Evolutionary conservation across 1,140 invertebrate species (phyloP), one percentile per base, ranked within the genome.

Genomic region (Riptortus pedestris): DNA sequence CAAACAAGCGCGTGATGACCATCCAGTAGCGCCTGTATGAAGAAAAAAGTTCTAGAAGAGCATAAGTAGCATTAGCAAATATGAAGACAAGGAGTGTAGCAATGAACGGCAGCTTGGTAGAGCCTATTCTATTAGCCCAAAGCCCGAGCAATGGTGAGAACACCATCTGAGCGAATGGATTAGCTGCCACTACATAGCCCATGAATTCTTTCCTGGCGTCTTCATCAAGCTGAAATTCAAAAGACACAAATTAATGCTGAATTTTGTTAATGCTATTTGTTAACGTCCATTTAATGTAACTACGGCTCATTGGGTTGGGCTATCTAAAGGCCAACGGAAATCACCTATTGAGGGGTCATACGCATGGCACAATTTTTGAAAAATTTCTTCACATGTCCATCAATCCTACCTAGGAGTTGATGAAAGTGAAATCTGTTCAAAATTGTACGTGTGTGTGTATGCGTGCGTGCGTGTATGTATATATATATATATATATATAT

Each of bases 91-190:
- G 73, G 60, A 93, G 74, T 22, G 88, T 86, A 18, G 82, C 69
- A 27, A 90, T 74, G 27, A 93, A 74, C 0, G 90, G 89, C 47
- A 85, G 69, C 59, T 89, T 80, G 31, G 86, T 83, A 1, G 81
- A 83, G 24, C 82, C 81, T 4, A 84, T 73, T 69, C 80, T 83
- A 74, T 92, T 93, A 24, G 85, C 84, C 88, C 89, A 91, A 79
- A 83, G 85, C 18, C 92, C 92, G 62, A 93, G 80, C 64, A 93
- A 72, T 11, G 91, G 91, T 4, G 91, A 93, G 69, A 90, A 90
- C 31, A 92, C 72, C 81, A 94, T 85, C 78, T 94, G 91, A 2
- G 86, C 91, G 27, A 94, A 76, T 31, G 91, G 91, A 77, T 92
- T 92, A 12, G 88, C 86, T 16, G 90, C 91, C 22, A 94, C 87